Evolutionary conservation across 2,113 vertebrate genomes (phyloP).

Genomic region (Ptilorrhoa leucosticta): DNA sequence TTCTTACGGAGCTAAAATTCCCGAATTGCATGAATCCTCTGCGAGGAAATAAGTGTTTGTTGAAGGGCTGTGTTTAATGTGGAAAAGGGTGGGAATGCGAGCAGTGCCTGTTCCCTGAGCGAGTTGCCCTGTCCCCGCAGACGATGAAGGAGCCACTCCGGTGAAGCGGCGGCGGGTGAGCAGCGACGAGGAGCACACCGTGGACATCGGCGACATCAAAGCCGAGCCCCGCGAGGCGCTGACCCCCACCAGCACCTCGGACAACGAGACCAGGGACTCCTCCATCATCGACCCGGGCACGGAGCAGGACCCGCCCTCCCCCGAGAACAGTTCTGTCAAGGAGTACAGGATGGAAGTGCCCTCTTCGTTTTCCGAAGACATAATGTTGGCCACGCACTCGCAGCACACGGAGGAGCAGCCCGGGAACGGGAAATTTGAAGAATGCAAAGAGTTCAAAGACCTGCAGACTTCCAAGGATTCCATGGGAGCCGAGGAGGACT

Average conservation of each 20-base stretch:
- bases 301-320: conserved; percentile 93
- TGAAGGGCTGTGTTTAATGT: background rate
- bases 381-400: conserved; percentile 68
- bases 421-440: conserved; percentile 68
- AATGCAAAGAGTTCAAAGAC: conserved; percentile 77
- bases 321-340: conserved; percentile 79
- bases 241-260: conserved; percentile 93
- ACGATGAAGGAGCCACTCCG: conserved; percentile 93
- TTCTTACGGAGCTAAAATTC: rapidly evolving
- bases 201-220: conserved; percentile 79
- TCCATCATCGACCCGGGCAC: conserved; percentile 97
- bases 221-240: conserved; percentile 84
- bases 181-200: conserved; percentile 83
- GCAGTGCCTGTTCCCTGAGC: background rate
- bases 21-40: background rate
- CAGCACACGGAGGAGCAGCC: conserved; percentile 68
- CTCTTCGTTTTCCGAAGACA: conserved; percentile 82
- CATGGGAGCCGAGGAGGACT: conserved; percentile 76
- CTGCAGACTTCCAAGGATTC: conserved; percentile 75
- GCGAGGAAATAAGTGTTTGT: background rate
- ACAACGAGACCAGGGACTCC: conserved; percentile 96
- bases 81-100: background rate
- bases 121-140: conserved; percentile 11
- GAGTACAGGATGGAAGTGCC: conserved; percentile 89
- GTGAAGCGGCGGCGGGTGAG: conserved; percentile 92